Evolutionary conservation across 2,888 invertebrate species (phyloP).

Genomic region (Punctoribates punctum): DNA sequence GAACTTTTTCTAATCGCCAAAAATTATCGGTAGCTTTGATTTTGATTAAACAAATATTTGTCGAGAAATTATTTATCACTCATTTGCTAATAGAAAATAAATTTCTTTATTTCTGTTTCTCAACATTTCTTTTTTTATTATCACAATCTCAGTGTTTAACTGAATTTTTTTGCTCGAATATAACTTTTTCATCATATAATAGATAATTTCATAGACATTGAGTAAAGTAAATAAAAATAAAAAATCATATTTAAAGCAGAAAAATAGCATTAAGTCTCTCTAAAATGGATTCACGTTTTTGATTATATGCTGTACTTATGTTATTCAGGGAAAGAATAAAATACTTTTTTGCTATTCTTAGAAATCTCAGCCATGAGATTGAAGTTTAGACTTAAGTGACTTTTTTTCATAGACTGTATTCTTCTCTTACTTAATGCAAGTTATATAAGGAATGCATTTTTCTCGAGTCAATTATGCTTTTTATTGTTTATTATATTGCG

Average conservation of each 20-base stretch:
- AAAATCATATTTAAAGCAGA: background rate
- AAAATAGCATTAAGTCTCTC: background rate
- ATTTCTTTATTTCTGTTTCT: background rate
- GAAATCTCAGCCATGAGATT: background rate
- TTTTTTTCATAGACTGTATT: slow-evolving; percentile 2
- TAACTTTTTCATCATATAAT: slow-evolving; percentile 9
- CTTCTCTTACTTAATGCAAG: background rate
- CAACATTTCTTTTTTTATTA: no score
- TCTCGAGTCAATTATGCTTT: slow-evolving; percentile 14
- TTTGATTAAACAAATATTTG: background rate
- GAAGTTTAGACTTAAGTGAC: slow-evolving; percentile 1
- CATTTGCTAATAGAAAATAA: slow-evolving; percentile 2
- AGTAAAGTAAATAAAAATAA: background rate
- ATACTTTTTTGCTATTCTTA: background rate
- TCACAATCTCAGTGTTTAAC: background rate
- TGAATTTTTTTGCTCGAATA: background rate
- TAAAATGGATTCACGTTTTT: slow-evolving; percentile 4
- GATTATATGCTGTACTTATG: no score
- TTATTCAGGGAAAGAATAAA: background rate
- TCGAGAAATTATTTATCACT: background rate
- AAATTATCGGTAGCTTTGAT: background rate
- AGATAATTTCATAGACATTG: slow-evolving; percentile 3
- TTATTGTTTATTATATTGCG: slow-evolving; percentile 9
- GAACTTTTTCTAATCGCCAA: no score
- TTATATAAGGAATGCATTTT: background rate